These are phyloP conservation scores for Neelides sp. DNA, from an alignment of 1,140 invertebrate genomes.

Conservation along the genomic window DNA sequence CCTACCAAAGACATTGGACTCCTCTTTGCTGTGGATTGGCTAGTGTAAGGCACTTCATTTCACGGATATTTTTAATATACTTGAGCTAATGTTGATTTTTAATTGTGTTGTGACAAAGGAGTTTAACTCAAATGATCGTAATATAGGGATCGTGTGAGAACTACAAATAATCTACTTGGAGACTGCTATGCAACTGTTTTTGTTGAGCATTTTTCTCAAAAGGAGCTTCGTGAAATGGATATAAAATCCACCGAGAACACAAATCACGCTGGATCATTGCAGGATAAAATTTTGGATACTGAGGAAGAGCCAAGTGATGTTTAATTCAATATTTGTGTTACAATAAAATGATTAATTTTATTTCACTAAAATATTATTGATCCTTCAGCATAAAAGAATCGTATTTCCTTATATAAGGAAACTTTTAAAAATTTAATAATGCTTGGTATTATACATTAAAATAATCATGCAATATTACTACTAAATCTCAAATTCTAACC, in stretches of 20 bases:
- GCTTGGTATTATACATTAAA: no score
- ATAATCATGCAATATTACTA: no score
- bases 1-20: constrained; percentile 68
- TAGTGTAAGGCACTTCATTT: constrained; percentile 56
- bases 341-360: no score
- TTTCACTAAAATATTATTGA: no score
- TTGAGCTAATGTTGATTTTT: constrained; percentile 4
- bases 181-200: constrained; percentile 76
- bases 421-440: no score
- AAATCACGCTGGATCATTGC: no score
- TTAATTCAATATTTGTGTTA: no score
- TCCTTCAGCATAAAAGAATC: no score
- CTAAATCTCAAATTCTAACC: no score
- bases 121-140: constrained; percentile 10
- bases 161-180: constrained; percentile 76
- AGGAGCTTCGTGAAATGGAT: constrained; percentile 56
- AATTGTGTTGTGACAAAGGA: neutral
- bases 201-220: constrained; percentile 67
- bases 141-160: constrained; percentile 66
- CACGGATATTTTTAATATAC: neutral
- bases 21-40: constrained; percentile 78
- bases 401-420: no score
- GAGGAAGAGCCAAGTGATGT: no score
- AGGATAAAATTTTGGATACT: no score
- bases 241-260: constrained; percentile 18